Conservation (phyloP, 2,797 vertebrate genomes). For the Tangara arthus region DNA sequence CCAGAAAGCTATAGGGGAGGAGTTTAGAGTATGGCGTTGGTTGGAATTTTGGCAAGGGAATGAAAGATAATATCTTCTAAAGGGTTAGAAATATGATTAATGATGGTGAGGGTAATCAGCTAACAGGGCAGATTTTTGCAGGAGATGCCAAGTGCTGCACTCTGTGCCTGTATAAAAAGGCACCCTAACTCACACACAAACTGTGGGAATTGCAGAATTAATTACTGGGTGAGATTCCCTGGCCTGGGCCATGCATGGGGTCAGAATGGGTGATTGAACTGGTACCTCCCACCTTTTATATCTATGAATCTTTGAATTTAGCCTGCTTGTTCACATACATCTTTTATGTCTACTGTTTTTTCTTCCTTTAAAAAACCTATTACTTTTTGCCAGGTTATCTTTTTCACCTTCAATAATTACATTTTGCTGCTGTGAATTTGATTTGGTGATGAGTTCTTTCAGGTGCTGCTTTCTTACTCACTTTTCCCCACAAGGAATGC, state of each 20-base stretch:
- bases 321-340: not conserved
- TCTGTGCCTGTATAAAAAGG: not conserved
- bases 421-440: not conserved
- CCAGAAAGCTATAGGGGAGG: not conserved
- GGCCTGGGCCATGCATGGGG: accelerated
- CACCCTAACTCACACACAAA: not conserved
- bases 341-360: not conserved
- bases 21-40: not conserved
- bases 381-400: not conserved
- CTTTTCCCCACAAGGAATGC: not conserved
- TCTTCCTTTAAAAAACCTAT: not conserved
- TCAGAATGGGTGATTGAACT: not conserved
- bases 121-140: not conserved
- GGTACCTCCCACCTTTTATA: not conserved
- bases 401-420: not conserved
- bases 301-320: not conserved
- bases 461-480: not conserved
- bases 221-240: not conserved
- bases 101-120: not conserved
- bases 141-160: not conserved
- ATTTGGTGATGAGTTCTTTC: not conserved
- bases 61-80: not conserved
- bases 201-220: not conserved
- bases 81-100: not conserved
- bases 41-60: not conserved